Evolutionary conservation across 2,888 invertebrate species (phyloP).

Genomic region (Synanthedon formicaeformis): DNA sequence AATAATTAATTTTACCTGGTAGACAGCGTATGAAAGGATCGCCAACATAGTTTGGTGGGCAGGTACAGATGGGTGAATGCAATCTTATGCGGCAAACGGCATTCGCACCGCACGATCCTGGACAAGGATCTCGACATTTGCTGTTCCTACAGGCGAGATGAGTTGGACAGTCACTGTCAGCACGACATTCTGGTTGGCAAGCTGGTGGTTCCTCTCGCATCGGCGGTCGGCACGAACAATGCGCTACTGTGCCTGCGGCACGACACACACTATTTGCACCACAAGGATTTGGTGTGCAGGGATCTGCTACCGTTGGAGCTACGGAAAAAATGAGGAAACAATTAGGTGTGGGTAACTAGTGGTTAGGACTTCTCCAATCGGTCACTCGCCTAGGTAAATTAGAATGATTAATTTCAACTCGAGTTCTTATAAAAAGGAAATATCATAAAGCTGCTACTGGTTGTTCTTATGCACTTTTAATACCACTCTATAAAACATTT

Average conservation of each 20-base stretch:
- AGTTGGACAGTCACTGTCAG: slow-evolving; percentile 75
- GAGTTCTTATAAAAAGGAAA: too few species aligned
- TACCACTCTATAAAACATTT: too few species aligned
- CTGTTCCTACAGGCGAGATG: slow-evolving; percentile 75
- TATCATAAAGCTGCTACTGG: too few species aligned
- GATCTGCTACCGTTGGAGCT: slow-evolving; percentile 50
- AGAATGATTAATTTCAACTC: too few species aligned
- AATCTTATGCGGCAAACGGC: slow-evolving; percentile 79
- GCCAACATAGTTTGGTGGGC: slow-evolving; percentile 75
- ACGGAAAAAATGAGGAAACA: slow-evolving; percentile 1
- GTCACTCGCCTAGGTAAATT: too few species aligned
- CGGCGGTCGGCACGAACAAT: slow-evolving; percentile 77
- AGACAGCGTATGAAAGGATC: slow-evolving; percentile 80
- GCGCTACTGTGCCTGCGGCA: slow-evolving; percentile 74
- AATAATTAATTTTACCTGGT: slow-evolving; percentile 55
- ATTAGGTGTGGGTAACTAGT: too few species aligned
- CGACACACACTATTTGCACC: slow-evolving; percentile 78
- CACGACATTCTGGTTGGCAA: slow-evolving; percentile 81
- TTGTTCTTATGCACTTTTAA: too few species aligned
- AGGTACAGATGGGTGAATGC: slow-evolving; percentile 83
- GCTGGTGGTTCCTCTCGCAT: slow-evolving; percentile 80
- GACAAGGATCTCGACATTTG: slow-evolving; percentile 79
- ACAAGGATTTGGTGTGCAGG: slow-evolving; percentile 78
- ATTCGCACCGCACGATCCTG: slow-evolving; percentile 81
- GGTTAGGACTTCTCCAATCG: too few species aligned